Conservation (phyloP, 1,140 invertebrate species). For the Notospermus geniculatus region DNA sequence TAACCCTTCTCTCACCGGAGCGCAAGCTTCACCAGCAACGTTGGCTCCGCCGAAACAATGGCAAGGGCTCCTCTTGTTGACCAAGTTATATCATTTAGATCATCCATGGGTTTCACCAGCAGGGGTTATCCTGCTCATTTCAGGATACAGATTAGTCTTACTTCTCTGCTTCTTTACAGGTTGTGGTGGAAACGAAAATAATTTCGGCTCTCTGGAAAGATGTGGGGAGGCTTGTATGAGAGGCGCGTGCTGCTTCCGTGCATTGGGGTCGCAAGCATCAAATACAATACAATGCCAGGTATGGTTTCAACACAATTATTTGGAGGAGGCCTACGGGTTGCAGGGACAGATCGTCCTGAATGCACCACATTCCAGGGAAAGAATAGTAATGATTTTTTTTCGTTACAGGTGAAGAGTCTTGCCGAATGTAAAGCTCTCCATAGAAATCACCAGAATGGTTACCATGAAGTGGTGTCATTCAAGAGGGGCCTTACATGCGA, state of each 20-base stretch:
- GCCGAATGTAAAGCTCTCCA: constrained; percentile 41
- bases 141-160: background rate
- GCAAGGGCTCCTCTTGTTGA: too few species aligned
- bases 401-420: constrained; percentile 33
- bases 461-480: constrained; percentile 44
- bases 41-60: too few species aligned
- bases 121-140: background rate
- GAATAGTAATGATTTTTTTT: background rate
- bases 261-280: constrained; percentile 26
- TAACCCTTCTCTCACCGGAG: too few species aligned
- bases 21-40: too few species aligned
- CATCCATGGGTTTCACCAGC: too few species aligned
- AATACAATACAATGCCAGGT: constrained; percentile 16
- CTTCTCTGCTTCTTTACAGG: constrained; percentile 29
- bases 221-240: constrained; percentile 38
- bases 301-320: background rate
- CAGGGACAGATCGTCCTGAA: too few species aligned
- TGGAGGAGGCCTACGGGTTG: background rate
- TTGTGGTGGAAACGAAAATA: constrained; percentile 57
- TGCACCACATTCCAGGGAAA: too few species aligned
- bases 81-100: too few species aligned
- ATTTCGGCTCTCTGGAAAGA: constrained; percentile 47
- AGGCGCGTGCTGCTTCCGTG: constrained; percentile 47
- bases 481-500: constrained; percentile 39
- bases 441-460: constrained; percentile 27